phyloP scores from a whole-genome alignment of 1,140 invertebrate species.

The Cephus cinctus region DNA sequence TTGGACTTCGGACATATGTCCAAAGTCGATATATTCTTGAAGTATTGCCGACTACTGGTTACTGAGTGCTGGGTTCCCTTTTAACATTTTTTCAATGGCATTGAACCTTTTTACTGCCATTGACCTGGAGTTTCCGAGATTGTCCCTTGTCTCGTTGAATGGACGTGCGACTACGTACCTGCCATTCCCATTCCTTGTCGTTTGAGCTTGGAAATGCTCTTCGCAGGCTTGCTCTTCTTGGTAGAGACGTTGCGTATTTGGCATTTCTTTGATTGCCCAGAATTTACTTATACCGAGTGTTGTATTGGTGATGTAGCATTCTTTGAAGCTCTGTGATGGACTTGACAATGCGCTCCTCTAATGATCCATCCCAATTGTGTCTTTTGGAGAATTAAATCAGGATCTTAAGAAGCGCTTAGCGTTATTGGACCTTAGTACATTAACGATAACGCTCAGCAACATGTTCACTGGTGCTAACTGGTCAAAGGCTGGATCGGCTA shows the following conservation, averaged over 20 bases:
- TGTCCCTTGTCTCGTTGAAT: conserved; percentile 8
- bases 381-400: conserved; percentile 13
- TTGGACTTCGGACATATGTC: conserved; percentile 22
- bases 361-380: conserved; percentile 14
- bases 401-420: not conserved
- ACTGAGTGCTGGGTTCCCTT: conserved; percentile 12
- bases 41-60: conserved; percentile 19
- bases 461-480: not conserved
- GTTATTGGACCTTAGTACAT: conserved; percentile 11
- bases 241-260: not conserved
- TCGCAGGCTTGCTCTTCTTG: conserved; percentile 16
- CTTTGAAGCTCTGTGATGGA: not conserved
- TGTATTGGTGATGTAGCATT: not conserved
- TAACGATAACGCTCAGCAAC: conserved; percentile 7
- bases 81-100: conserved; percentile 17
- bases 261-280: conserved; percentile 19
- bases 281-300: conserved; percentile 6
- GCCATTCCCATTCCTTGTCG: conserved; percentile 4
- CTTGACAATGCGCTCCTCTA: conserved; percentile 8
- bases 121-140: conserved; percentile 13
- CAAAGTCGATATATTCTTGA: conserved; percentile 27
- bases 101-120: conserved; percentile 21
- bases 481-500: not conserved
- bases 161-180: conserved; percentile 16
- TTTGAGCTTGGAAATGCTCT: conserved; percentile 12